A percentile compares a stretch with the other conserved stretches of the same genome.
Conservation (phyloP, 2,113 vertebrate genomes). For the Lepisosteus oculatus region DNA sequence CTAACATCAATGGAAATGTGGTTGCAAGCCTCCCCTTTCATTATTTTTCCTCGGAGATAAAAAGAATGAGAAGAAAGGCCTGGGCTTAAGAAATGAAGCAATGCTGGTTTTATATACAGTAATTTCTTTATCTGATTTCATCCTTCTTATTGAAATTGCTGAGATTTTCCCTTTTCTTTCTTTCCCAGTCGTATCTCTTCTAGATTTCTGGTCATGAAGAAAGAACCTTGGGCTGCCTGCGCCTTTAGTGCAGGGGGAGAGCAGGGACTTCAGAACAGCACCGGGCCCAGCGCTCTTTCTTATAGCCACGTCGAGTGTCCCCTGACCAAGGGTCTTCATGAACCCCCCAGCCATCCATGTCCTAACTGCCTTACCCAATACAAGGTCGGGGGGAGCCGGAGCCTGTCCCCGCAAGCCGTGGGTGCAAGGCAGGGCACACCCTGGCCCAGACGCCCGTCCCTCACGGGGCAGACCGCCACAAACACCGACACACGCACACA, state of each 20-base stretch:
- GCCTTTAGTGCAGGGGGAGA: conserved; percentile 10
- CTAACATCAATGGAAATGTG: conserved; percentile 84
- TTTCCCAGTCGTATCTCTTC: conserved; percentile 25
- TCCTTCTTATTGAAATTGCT: conserved; percentile 64
- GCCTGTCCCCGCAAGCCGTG: too few species aligned
- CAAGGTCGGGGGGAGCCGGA: too few species aligned
- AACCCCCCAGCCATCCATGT: too few species aligned
- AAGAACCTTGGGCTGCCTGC: conserved; percentile 17
- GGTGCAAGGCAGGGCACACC: too few species aligned
- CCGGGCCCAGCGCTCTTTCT: background rate
- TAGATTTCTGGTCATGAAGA: conserved; percentile 4
- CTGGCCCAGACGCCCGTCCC: too few species aligned
- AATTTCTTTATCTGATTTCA: conserved; percentile 74
- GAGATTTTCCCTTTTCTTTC: conserved; percentile 43
- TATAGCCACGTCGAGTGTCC: too few species aligned
- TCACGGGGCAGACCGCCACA: too few species aligned
- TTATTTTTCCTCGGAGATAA: conserved; percentile 89
- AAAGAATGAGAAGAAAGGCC: conserved; percentile 68
- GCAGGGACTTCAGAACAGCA: background rate
- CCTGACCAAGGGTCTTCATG: too few species aligned
- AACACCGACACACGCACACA: too few species aligned
- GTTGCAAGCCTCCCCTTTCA: conserved; percentile 85
- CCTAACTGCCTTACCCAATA: too few species aligned
- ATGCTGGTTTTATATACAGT: conserved; percentile 65
- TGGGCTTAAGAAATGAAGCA: conserved; percentile 64